Evolutionary conservation across 2,888 invertebrate species (phyloP), one percentile per base, ranked within the genome.

Genomic region (Cantharis rustica): DNA sequence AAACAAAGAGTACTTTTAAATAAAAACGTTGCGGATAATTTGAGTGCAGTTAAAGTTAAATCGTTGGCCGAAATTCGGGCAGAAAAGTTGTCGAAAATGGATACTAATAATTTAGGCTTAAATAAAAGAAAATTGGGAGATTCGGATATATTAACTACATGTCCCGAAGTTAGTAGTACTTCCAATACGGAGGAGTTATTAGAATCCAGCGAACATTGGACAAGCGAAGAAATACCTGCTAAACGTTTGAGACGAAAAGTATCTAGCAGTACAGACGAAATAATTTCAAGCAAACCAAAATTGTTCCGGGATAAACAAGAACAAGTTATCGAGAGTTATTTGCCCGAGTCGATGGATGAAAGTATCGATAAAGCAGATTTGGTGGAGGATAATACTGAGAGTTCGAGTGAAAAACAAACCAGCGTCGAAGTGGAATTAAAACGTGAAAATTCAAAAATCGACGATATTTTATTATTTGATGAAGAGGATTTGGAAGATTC

Each of bases 51-150:
- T 17, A 87, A 86, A 84, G 86, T 89, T 10, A 88, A 89, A 81
- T 88, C 88, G 0, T 79, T 89, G 63, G 87, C 86, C 0, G 88
- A 89, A 81, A 86, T 89, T 10, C 84, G 87, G n/a, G 88, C 87
- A 0, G 87, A 87, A 78, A 75, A 78, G 61, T 10, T 70, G 10
- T 13, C 27, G 47, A 62, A 71, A 23, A 61, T 15, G 63, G 70
- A 16, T 3, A n/a, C n/a, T 7, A 15, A 15, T 13, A 47, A 63
- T n/a, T 20, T 20, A 16, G 17, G 16, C 17, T 10, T 15, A 31
- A 47, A 15, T 13, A 68, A 69, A 17, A n/a, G 61, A 26, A 73
- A 62, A 13, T 15, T 20, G n/a, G 70, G 62, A 15, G 73, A 77
- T n/a, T 2, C n/a, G 9, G 72, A 69, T 11, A 26, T 69, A 7